Base-by-base conservation (phyloP, 2,888 invertebrate genomes). In the Leucoma salicis region DNA sequence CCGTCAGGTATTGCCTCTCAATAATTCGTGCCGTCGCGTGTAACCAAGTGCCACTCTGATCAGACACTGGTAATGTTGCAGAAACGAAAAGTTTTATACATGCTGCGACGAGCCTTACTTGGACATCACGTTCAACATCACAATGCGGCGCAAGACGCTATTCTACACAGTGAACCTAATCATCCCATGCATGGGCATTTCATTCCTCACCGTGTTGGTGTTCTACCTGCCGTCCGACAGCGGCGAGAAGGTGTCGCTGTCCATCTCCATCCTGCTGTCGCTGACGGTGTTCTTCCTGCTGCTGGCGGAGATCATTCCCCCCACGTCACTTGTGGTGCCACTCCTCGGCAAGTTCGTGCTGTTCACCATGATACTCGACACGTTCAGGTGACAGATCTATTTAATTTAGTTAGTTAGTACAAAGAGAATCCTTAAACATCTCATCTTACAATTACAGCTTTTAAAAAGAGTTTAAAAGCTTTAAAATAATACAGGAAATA, bases 211-310 rank as follows among this genome's bases (percentile, higher is more conserved):
- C 64, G 97, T 98, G 71, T 93, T 99, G 74, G 98, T 98, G 71
- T 99, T 99, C 92, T 99, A 99, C 89, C 91, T 99, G 82, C 99
- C 99, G 62, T 97, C 97, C 57, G 98, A 99, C 91, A 97, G 97
- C 83, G 98, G 99, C 70, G 99, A 99, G 91, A 99, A 99, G 49
- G 98, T 99, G 87, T 97, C 98, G 82, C 93, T 99, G 79, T 98
- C 98, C 73, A 97, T 97, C 88, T 97, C 96, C 75, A 97, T 97
- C 88, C 92, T 97, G 78, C 94, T 97, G 82, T 97, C 97, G 77
- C 93, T 97, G 83, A 97, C 97, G 83, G 97, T 97, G 93, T 97
- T 97, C 94, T 97, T 97, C 93, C 92, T 97, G 86, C 94, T 97
- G 83, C 96, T 88, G 55, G 88, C 88, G 31, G 88, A 88, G 74